A percentile compares a stretch with the other conserved stretches of the same genome.
Evolutionary conservation across 1,140 invertebrate genomes (phyloP).

Genomic region (Papilio xuthus): DNA sequence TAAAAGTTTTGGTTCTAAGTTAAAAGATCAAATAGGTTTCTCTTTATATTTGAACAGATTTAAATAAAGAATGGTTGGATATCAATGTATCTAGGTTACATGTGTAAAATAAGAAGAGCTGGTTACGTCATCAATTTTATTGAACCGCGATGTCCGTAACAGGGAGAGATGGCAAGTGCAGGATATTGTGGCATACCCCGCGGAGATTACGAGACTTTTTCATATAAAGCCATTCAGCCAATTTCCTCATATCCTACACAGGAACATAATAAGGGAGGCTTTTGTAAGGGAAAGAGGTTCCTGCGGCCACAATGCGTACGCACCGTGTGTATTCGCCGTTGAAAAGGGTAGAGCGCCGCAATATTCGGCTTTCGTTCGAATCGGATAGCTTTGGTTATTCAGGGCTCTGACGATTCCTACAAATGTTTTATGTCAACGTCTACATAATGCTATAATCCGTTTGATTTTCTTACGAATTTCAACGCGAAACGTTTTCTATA

Average conservation of each 20-base stretch:
- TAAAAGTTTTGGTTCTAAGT: too few relatives aligned
- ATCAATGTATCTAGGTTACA: neutral
- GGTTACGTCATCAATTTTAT: conserved; percentile 40
- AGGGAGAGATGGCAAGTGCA: conserved; percentile 60
- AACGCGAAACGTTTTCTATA: neutral
- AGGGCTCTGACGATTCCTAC: conserved; percentile 61
- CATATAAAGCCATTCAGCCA: conserved; percentile 79
- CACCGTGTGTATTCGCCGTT: conserved; percentile 62
- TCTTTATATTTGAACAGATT: neutral
- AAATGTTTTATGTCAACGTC: conserved; percentile 60
- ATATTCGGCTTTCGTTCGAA: conserved; percentile 65
- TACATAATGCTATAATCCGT: conserved; percentile 43
- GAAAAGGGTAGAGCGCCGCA: conserved; percentile 66
- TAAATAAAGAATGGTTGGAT: neutral
- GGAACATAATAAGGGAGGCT: conserved; percentile 77
- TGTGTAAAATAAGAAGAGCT: neutral
- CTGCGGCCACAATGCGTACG: conserved; percentile 71
- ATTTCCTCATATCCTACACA: conserved; percentile 79
- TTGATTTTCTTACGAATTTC: conserved; percentile 43
- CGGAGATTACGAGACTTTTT: conserved; percentile 79
- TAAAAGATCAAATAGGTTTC: neutral
- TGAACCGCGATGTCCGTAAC: conserved; percentile 25
- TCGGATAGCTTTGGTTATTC: conserved; percentile 69
- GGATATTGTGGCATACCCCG: conserved; percentile 69
- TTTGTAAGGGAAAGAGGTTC: conserved; percentile 77